A percentile compares a stretch with the other conserved stretches of the same genome.
Evolutionary conservation across 2,888 invertebrate species (phyloP).

Genomic region (Cephus nigrinus): DNA sequence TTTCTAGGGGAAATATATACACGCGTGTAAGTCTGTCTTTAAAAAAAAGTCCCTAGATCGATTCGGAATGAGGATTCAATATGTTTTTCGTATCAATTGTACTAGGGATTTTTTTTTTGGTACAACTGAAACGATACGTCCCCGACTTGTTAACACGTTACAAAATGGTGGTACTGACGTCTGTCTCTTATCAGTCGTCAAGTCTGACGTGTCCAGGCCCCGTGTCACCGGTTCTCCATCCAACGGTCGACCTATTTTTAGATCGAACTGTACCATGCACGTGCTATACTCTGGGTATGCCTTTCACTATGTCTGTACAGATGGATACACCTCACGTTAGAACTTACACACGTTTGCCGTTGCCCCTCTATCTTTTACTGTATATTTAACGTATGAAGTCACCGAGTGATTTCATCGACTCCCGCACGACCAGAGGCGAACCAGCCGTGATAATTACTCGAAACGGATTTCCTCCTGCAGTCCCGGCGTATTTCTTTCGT

Average conservation of each 20-base stretch:
- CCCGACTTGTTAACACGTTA: not conserved
- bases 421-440: not conserved
- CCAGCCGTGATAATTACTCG: not conserved
- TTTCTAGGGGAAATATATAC: not conserved
- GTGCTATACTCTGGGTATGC: not conserved
- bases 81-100: not conserved
- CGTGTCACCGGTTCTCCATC: conserved; percentile 1
- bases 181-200: conserved; percentile 1
- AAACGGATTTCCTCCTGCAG: not conserved
- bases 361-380: not conserved
- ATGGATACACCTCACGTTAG: not conserved
- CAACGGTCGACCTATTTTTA: conserved; percentile 1
- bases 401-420: not conserved
- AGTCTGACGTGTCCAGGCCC: not conserved
- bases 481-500: not conserved
- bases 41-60: not conserved
- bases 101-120: not conserved
- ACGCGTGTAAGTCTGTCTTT: not conserved
- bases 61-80: not conserved
- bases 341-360: not conserved
- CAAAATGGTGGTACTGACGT: not conserved
- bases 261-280: not conserved
- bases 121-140: accelerated
- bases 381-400: not conserved
- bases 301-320: not conserved